phyloP scores from a whole-genome alignment of 2,797 vertebrate species.

The Macropodus opercularis region DNA sequence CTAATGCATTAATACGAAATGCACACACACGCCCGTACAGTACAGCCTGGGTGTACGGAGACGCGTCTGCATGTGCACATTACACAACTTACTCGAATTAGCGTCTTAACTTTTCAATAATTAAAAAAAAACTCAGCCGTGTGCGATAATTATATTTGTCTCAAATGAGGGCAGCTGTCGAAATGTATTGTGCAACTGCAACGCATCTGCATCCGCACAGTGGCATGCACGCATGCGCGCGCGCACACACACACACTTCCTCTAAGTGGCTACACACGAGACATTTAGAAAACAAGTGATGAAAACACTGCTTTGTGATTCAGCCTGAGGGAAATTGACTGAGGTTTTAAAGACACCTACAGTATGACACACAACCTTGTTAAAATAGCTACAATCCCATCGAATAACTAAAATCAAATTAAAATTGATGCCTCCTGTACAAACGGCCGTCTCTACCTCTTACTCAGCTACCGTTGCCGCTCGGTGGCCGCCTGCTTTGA shows the following conservation, averaged over 20 bases:
- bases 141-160: constrained; percentile 79
- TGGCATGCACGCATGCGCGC: constrained; percentile 18
- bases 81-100: constrained; percentile 78
- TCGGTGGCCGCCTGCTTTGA: not conserved
- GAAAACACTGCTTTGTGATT: not conserved
- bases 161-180: constrained; percentile 77
- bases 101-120: constrained; percentile 80
- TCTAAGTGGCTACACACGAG: constrained; percentile 28
- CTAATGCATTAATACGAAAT: constrained; percentile 24
- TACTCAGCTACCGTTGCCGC: not conserved
- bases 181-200: constrained; percentile 66
- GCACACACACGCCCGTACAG: constrained; percentile 12
- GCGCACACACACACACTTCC: constrained; percentile 22
- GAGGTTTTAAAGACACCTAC: constrained; percentile 3
- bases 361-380: not conserved
- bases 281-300: constrained; percentile 17
- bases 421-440: no score
- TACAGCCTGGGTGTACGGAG: constrained; percentile 32
- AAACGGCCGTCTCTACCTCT: no score
- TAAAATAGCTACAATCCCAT: not conserved
- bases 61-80: constrained; percentile 43
- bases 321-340: not conserved
- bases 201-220: constrained; percentile 45
- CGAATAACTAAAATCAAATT: not conserved
- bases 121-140: constrained; percentile 73